Evolutionary conservation across 2,113 vertebrate species (phyloP), one percentile per base, ranked within the genome.

Genomic region (Lichenostomus cassidix): DNA sequence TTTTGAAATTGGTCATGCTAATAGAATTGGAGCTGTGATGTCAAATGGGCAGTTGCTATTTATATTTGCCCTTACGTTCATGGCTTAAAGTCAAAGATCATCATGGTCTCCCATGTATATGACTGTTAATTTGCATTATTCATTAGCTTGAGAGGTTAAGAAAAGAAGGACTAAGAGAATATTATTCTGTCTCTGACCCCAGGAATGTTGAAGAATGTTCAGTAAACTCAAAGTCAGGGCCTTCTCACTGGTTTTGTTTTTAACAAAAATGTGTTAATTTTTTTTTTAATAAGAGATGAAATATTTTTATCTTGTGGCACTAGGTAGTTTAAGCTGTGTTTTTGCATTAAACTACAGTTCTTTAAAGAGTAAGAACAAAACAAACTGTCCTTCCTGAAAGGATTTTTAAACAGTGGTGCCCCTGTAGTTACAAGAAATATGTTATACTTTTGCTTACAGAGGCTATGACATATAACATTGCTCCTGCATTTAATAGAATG

Each of bases 401-500:
- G 79, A 83, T 96, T 96, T 95, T 95, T 96, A 87, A 94, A 91
- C 74, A 92, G 39, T 93, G 71, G 73, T 89, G 60, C 88, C 92
- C 92, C 56, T 87, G 79, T 77, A 80, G 69, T 93, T 94, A 82
- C 60, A 90, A 80, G 85, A 89, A 88, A 39, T 0, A 2, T 47
- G 39, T 89, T 71, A 77, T 8, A 18, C 29, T 93, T 96, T 75
- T 86, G 88, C 92, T 95, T 93, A 78, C 8, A 15, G 79, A 96
- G 89, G 44, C 42, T 87, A 74, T 74, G 89, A 70, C n/a, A 29
- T 68, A 39, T 47, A 80, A 88, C 76, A 39, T 95, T 96, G 92
- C 93, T 96, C 95, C 94, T 97, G 93, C 95, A 95, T 97, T 97
- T 95, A 96, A 95, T 96, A 94, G 95, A 95, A 91, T 90, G 83